phyloP scores from a whole-genome alignment of 1,140 invertebrate genomes.

The Zaprionus davidi region DNA sequence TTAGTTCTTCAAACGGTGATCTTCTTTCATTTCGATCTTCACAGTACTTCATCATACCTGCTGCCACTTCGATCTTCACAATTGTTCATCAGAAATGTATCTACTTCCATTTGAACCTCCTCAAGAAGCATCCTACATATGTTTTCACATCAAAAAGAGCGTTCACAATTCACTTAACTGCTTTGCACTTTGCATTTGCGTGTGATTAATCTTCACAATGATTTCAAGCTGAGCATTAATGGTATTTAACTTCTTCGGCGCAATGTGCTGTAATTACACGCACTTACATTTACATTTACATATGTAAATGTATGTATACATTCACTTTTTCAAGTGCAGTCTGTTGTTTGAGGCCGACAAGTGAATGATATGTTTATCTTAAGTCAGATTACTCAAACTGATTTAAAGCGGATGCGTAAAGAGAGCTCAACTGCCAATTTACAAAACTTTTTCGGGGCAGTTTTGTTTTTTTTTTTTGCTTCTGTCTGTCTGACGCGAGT shows the following conservation, averaged over 20 bases:
- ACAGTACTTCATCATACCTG: too few species aligned
- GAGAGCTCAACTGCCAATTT: slow-evolving; percentile 12
- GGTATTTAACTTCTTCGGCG: slow-evolving; percentile 7
- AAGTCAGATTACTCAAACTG: slow-evolving; percentile 15
- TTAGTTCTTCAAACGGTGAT: too few species aligned
- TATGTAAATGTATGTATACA: background rate
- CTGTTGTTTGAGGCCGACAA: background rate
- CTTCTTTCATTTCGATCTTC: too few species aligned
- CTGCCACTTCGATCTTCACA: too few species aligned
- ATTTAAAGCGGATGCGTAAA: slow-evolving; percentile 23
- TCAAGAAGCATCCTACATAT: background rate
- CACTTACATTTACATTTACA: slow-evolving; percentile 7
- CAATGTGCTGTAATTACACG: slow-evolving; percentile 3
- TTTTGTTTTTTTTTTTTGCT: background rate
- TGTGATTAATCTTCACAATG: slow-evolving; percentile 6
- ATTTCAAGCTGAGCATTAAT: slow-evolving; percentile 12
- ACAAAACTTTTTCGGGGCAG: background rate
- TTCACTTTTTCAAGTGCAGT: slow-evolving; percentile 23
- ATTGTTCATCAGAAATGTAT: too few species aligned
- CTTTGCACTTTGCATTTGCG: background rate
- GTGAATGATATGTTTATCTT: slow-evolving; percentile 6
- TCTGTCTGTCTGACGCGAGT: background rate
- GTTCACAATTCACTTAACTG: background rate
- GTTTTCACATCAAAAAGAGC: background rate
- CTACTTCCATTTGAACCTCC: background rate